A percentile compares a stretch with the other conserved stretches of the same genome.
Conservation (phyloP, 2,888 invertebrate species). For the Drosophila picticornis region DNA sequence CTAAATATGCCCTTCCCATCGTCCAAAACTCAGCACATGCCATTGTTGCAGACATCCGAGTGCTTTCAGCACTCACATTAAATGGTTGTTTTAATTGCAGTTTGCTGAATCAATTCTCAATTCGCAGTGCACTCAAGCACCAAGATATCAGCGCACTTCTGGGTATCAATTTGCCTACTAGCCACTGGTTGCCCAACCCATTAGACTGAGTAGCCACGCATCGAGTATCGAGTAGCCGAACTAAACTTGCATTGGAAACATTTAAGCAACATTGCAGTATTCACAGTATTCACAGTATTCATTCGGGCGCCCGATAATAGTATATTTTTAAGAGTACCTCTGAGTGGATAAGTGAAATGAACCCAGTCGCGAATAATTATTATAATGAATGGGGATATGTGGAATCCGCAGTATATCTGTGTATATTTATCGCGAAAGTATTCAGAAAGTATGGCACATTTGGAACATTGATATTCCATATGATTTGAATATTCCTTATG, state of each 20-base stretch:
- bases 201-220: background rate
- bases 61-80: slow-evolving; percentile 32
- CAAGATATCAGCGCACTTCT: background rate
- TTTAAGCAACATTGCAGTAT: background rate
- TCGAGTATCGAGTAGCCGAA: background rate
- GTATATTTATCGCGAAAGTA: background rate
- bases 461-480: background rate
- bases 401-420: background rate
- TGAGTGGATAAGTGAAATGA: background rate
- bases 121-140: slow-evolving; percentile 6
- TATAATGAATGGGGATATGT: background rate
- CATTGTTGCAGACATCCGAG: slow-evolving; percentile 13
- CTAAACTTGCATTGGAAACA: background rate
- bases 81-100: slow-evolving; percentile 46
- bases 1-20: background rate
- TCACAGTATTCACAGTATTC: background rate
- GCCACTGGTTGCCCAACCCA: background rate
- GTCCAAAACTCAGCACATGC: background rate
- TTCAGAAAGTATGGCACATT: background rate
- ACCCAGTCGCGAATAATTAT: background rate
- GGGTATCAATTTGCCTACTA: background rate
- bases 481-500: slow-evolving; percentile 1
- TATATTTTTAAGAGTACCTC: background rate
- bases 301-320: background rate
- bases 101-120: slow-evolving; percentile 7